phyloP scores from a whole-genome alignment of 53 echinoderm and acorn worm genomes.

The Antedon mediterranea region DNA sequence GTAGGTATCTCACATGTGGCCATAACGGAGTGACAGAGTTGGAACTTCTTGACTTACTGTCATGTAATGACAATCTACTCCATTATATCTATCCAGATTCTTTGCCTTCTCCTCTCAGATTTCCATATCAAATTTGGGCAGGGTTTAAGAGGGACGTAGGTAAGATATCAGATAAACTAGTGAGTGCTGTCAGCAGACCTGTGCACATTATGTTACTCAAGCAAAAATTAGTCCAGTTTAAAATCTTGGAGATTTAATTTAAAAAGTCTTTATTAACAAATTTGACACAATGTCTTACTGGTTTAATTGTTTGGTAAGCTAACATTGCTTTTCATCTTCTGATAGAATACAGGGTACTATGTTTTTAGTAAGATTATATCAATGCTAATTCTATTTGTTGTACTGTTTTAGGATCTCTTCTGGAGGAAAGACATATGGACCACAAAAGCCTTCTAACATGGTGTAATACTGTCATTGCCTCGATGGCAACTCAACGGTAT shows the following conservation, averaged over 20 bases:
- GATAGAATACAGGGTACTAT: no score
- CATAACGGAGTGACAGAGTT: slow-evolving; percentile 81
- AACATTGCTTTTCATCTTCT: no score
- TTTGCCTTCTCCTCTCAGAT: slow-evolving; percentile 48
- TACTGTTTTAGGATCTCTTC: slow-evolving; percentile 38
- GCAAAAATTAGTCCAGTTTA: background rate
- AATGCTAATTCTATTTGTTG: no score
- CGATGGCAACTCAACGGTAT: slow-evolving; percentile 64
- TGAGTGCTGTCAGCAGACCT: background rate
- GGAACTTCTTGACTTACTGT: slow-evolving; percentile 73
- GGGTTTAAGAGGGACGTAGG: slow-evolving; percentile 82
- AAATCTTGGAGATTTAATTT: no score
- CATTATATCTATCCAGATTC: slow-evolving; percentile 50
- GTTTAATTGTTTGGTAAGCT: no score
- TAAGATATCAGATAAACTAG: slow-evolving; percentile 8
- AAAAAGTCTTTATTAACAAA: background rate
- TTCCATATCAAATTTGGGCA: slow-evolving; percentile 87
- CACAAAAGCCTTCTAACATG: slow-evolving; percentile 75
- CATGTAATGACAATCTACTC: slow-evolving; percentile 79
- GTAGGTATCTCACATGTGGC: slow-evolving; percentile 72
- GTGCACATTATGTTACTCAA: background rate
- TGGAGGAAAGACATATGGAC: slow-evolving; percentile 51
- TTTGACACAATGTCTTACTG: background rate
- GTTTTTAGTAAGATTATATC: no score
- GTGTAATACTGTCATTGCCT: slow-evolving; percentile 50